Evolutionary conservation across 2,888 invertebrate species (phyloP), one percentile per base, ranked within the genome.

Genomic region (Scelioninae gen. 1): DNA sequence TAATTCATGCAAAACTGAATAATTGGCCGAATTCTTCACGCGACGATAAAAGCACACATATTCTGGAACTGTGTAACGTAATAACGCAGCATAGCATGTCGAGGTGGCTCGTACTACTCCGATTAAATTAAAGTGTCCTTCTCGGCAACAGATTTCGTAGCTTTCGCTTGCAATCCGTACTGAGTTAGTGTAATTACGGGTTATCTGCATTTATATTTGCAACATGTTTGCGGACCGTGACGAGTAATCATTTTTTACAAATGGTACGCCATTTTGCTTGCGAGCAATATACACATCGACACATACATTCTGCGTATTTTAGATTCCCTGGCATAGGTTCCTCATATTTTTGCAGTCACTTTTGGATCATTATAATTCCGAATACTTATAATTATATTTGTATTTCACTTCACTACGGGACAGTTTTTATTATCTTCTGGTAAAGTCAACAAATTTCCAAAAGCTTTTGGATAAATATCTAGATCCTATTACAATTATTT

Each of bases 121-220:
- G 77, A 82, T 77, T 82, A 77, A 82, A 82, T 77, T 77, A 77
- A 77, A 74, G 82, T 77, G 77, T 68, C 68, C 68, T 82, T 74
- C 60, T 62, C 82, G 66, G 56, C 82, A 72, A 72, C 82, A 78
- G 77, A 77, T 77, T 82, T 74, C 74, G 53, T 74, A 68, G 77
- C 69, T 78, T 69, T 68, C 65, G 82, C 58, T 13, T 34, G 71
- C 72, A 77, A 77, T 72, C 60, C 60, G 66, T 62, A 72, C 72
- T 56, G 82, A 72, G 82, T 82, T 77, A 82, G 74, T 60, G 68
- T 74, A 82, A 78, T 82, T 78, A 78, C 82, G 82, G 56, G 77
- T 82, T 74, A 82, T 78, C 77, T 77, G 68, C 77, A 82, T 78
- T 82, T 78, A 82, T 82, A 82, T 77, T 82, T 82, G 77, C 68